Evolutionary conservation across 2,797 vertebrate genomes (phyloP), one percentile per base, ranked within the genome.

Genomic region (Dicrostonyx torquatus): DNA sequence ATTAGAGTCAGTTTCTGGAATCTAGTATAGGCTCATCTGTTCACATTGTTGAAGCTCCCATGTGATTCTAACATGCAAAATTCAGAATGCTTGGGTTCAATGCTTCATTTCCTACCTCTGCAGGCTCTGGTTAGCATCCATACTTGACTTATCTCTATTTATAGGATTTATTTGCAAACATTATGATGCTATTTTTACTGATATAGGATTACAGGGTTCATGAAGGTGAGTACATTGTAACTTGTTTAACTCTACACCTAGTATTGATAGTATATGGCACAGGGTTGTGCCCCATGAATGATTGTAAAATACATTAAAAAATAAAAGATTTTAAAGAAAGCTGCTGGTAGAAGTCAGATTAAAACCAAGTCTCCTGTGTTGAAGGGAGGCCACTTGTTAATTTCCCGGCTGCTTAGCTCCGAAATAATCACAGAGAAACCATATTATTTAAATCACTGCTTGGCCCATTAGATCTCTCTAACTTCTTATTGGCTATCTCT

Each of bases 301-400:
- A 85, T 43, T 85, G 40, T 53, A 15, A 17, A 83, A 76, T 84
- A 72, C 94, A 45, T 84, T 31, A 48, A 70, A 85, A 48, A 70
- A 64, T 50, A 58, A 26, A 89, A 92, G n/a, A 58, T 37, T 94
- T 92, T 89, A 73, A 94, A 93, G 20, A 6, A 75, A 93, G 7
- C 2, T 78, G 4, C 10, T 93, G 73, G 31, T 3, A 66, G 62
- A 90, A 90, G 3, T 17, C 20, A 82, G 5, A 79, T 45, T 68
- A 90, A 93, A 94, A n/a, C 2, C 13, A 80, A 88, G 17, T 77
- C 43, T 73, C 24, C 6, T 58, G 20, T 58, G 55, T 58, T 58
- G 55, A 58, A 58, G 20, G 50, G 55, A 58, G 20, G 55, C 18
- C 2, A 2, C 55, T 55, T 55, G 55, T 55, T 55, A 55, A 18